Percentiles rank a stretch among this genome's conserved stretches.
phyloP scores from a whole-genome alignment of 2,888 invertebrate species.

The Acanthosepion esculentum region DNA sequence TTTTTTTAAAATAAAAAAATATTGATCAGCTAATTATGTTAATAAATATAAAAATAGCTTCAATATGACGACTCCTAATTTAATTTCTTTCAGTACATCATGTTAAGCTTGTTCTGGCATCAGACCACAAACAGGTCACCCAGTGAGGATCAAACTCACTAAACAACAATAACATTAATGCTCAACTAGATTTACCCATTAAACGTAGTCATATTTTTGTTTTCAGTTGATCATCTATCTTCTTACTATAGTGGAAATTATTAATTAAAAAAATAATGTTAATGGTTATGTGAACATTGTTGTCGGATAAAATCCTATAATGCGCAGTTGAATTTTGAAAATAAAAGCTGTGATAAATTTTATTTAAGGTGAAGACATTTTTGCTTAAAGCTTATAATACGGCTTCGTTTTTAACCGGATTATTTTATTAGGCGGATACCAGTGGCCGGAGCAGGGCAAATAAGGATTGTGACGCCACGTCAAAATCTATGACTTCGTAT shows the following conservation, averaged over 20 bases:
- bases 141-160: too few relatives aligned
- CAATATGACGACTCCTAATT: too few relatives aligned
- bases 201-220: too few relatives aligned
- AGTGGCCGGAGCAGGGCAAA: neutral
- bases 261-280: neutral
- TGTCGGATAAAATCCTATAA: neutral
- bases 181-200: too few relatives aligned
- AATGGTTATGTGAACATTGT: neutral
- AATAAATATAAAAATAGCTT: too few relatives aligned
- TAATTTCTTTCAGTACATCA: too few relatives aligned
- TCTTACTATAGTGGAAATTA: neutral
- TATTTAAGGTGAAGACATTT: neutral
- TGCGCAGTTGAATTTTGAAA: neutral
- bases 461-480: conserved; percentile 33
- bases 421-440: neutral
- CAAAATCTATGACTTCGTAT: neutral
- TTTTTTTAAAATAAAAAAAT: too few relatives aligned
- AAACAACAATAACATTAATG: too few relatives aligned
- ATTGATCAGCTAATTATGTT: too few relatives aligned
- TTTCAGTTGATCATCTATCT: neutral
- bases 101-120: too few relatives aligned
- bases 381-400: neutral
- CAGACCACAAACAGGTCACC: too few relatives aligned
- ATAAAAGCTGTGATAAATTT: neutral
- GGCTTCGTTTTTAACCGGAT: neutral